Evolutionary conservation across 2,888 invertebrate genomes (phyloP), one percentile per base, ranked within the genome.

Genomic region (Agonopterix alstromeriana): DNA sequence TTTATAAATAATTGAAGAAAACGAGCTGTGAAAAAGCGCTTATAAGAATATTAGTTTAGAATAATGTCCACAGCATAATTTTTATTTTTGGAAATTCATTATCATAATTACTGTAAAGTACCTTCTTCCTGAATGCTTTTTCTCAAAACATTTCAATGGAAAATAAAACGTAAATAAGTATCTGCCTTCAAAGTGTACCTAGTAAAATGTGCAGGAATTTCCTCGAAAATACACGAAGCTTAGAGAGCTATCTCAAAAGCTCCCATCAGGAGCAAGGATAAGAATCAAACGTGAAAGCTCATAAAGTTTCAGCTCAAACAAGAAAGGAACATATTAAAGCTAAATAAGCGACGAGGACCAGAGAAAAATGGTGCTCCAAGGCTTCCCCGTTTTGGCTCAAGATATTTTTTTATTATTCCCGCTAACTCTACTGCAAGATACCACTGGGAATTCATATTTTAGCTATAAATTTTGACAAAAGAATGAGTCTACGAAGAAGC

Each of bases 351-450:
- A 54, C 50, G 52, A 38, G 14, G 56, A 53, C 59, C 48, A 55
- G 59, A 65, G 63, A 63, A 65, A 65, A 66, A 69, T 65, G 54
- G 62, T 49, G 56, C 59, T 52, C 57, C 35, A 36, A 27, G 27
- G 27, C 27, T 27, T 27, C 27, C 5, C 5, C 27, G 27, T 27
- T 27, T 27, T 27, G 27, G 5, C 27, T 27, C 27, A 27, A 27
- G 38, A 12, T 36, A 41, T 27, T 55, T 53, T 53, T 55, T 53
- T 54, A 50, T 48, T 58, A 56, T 57, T 62, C 58, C 53, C 51
- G 49, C 52, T 49, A 40, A 48, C 53, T 53, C 45, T 49, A 52
- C 53, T 45, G 49, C 55, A 46, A 49, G 52, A 55, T 56, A 57
- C 54, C 50, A 59, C 53, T 53, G 53, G 53, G 45, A 54, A 51